These are phyloP conservation scores for Drosophila pegasa DNA, from an alignment of 2,888 invertebrate species.

Conservation along the genomic window DNA sequence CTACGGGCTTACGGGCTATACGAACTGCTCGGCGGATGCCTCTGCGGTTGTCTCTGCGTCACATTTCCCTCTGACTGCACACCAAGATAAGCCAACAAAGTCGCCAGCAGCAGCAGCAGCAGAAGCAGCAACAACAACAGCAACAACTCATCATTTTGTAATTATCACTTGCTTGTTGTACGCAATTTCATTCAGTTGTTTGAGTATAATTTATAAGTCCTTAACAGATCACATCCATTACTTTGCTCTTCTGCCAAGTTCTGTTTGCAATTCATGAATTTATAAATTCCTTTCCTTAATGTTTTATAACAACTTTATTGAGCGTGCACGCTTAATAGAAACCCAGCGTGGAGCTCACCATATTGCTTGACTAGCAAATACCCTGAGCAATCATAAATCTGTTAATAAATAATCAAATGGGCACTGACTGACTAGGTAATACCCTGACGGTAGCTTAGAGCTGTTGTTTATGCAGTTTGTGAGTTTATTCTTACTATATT, in stretches of 20 bases:
- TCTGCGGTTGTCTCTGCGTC: conserved; percentile 7
- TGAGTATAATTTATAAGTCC: conserved; percentile 7
- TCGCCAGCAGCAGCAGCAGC: conserved; percentile 3
- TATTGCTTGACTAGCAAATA: background rate
- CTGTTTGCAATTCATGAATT: conserved; percentile 12
- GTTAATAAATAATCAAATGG: too few relatives aligned
- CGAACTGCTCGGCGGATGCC: conserved; percentile 10
- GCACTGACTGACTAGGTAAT: background rate
- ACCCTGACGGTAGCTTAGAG: background rate
- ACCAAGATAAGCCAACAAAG: conserved; percentile 25
- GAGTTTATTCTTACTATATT: too few relatives aligned
- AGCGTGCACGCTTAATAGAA: conserved; percentile 3
- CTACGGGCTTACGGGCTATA: background rate
- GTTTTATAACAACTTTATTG: conserved; percentile 4
- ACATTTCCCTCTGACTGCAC: conserved; percentile 22
- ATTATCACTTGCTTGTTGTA: conserved; percentile 49
- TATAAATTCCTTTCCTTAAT: conserved; percentile 4
- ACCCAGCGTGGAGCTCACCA: too few relatives aligned
- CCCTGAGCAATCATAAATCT: background rate
- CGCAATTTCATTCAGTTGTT: conserved; percentile 30
- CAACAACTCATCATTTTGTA: conserved; percentile 44
- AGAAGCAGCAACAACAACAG: conserved; percentile 1
- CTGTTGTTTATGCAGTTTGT: too few relatives aligned
- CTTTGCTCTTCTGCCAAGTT: conserved; percentile 1
- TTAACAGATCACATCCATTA: conserved; percentile 1